Percentiles rank a stretch among this genome's conserved stretches.
These are phyloP conservation scores for Drosophila gaucha DNA, from an alignment of 2,888 invertebrate genomes.

Conservation along the genomic window DNA sequence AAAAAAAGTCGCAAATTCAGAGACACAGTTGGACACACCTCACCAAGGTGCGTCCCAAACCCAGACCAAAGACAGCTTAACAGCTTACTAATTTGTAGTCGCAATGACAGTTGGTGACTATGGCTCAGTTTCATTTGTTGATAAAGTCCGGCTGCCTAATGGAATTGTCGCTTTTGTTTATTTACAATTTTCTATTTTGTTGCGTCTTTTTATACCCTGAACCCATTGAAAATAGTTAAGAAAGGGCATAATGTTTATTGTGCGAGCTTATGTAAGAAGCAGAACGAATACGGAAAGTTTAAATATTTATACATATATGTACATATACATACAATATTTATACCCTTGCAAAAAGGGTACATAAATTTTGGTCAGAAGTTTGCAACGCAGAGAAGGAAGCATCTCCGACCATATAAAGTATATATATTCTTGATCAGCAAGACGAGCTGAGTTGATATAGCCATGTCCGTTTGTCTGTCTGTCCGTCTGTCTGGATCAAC, in stretches of 20 bases:
- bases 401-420: too few relatives aligned
- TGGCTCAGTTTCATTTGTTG: constrained; percentile 32
- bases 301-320: too few relatives aligned
- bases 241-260: neutral
- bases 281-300: neutral
- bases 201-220: neutral
- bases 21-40: constrained; percentile 58
- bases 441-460: too few relatives aligned
- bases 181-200: constrained; percentile 38
- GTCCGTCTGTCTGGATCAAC: too few relatives aligned
- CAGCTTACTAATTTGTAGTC: constrained; percentile 56
- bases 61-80: constrained; percentile 9
- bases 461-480: too few relatives aligned
- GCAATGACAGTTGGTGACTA: constrained; percentile 17
- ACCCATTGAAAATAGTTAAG: neutral
- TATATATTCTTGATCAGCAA: too few relatives aligned
- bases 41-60: constrained; percentile 56
- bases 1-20: constrained; percentile 54
- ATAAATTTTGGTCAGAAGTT: too few relatives aligned
- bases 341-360: too few relatives aligned
- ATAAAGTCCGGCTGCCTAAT: constrained; percentile 16
- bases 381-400: too few relatives aligned
- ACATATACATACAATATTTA: too few relatives aligned
- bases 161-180: constrained; percentile 26
- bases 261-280: neutral